Conservation (phyloP, 2,888 invertebrate species). For the Spodoptera littoralis region DNA sequence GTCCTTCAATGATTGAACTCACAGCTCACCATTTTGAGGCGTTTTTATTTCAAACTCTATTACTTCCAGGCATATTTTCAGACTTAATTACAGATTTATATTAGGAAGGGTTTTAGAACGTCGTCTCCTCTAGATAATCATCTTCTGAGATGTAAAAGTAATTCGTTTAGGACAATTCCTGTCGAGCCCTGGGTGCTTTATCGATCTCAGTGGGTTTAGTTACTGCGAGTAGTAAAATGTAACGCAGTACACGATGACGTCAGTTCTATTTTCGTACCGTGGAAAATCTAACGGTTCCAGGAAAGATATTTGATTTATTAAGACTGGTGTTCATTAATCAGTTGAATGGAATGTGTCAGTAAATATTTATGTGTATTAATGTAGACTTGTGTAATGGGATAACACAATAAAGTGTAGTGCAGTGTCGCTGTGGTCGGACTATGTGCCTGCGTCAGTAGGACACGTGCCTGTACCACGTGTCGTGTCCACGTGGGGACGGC, state of each 20-base stretch:
- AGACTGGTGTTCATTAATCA: constrained; percentile 22
- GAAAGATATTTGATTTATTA: constrained; percentile 53
- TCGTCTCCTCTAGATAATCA: constrained; percentile 36
- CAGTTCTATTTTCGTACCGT: constrained; percentile 43
- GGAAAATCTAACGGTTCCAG: constrained; percentile 48
- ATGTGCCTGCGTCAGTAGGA: constrained; percentile 25
- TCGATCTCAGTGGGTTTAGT: constrained; percentile 46
- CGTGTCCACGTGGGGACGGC: constrained; percentile 43
- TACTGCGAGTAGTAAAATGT: constrained; percentile 51
- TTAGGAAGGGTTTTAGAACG: constrained; percentile 28
- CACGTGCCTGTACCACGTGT: constrained; percentile 52
- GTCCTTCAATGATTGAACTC: constrained; percentile 44
- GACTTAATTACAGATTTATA: constrained; percentile 37
- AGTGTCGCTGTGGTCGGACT: constrained; percentile 22
- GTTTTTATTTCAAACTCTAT: constrained; percentile 35
- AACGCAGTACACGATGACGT: constrained; percentile 46
- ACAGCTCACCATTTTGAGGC: constrained; percentile 29
- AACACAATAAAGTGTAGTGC: constrained; percentile 41
- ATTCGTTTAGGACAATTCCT: constrained; percentile 50
- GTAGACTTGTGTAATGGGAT: constrained; percentile 34
- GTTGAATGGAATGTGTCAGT: constrained; percentile 23
- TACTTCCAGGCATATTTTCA: constrained; percentile 33
- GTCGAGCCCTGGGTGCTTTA: constrained; percentile 49
- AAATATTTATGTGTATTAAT: constrained; percentile 18
- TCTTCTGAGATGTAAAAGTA: constrained; percentile 29